Conservation (phyloP, 2,888 invertebrate genomes). For the Strigamia crassipes region DNA sequence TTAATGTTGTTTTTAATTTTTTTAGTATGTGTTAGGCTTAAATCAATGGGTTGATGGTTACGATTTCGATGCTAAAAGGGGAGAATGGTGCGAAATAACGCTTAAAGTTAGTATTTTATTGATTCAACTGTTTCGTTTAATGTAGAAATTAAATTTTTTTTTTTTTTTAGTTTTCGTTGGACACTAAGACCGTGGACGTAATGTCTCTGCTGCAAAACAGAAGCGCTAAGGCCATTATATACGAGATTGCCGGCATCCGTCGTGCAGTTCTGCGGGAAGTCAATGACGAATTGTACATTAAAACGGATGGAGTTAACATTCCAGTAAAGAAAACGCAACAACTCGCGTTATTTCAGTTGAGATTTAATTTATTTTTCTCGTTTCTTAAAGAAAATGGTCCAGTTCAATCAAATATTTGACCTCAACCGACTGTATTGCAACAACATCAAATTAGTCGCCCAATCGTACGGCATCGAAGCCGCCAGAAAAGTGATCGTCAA, state of each 20-base stretch:
- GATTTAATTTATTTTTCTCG: not conserved
- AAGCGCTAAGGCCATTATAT: conserved; percentile 73
- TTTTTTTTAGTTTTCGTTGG: conserved; percentile 64
- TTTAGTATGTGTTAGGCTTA: conserved; percentile 57
- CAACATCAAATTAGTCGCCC: conserved; percentile 87
- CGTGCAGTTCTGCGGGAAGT: conserved; percentile 72
- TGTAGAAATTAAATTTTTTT: not conserved
- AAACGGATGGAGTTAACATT: conserved; percentile 96
- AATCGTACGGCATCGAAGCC: conserved; percentile 95
- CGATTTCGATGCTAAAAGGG: conserved; percentile 73
- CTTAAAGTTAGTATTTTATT: conserved; percentile 66
- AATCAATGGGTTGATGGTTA: conserved; percentile 67
- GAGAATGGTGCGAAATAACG: conserved; percentile 82
- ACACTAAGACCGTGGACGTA: conserved; percentile 73
- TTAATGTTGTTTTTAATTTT: conserved; percentile 45
- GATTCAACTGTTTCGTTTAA: not conserved
- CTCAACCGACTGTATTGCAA: conserved; percentile 86
- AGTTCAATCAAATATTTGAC: conserved; percentile 76
- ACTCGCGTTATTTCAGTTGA: not conserved
- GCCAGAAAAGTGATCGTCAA: conserved; percentile 86
- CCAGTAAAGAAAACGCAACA: conserved; percentile 61
- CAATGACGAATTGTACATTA: conserved; percentile 67
- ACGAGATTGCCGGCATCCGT: conserved; percentile 78
- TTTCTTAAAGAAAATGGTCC: conserved; percentile 75
- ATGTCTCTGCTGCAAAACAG: conserved; percentile 71